Conservation (phyloP, 2,888 invertebrate species). For the Caenorhabditis sulstoni region DNA sequence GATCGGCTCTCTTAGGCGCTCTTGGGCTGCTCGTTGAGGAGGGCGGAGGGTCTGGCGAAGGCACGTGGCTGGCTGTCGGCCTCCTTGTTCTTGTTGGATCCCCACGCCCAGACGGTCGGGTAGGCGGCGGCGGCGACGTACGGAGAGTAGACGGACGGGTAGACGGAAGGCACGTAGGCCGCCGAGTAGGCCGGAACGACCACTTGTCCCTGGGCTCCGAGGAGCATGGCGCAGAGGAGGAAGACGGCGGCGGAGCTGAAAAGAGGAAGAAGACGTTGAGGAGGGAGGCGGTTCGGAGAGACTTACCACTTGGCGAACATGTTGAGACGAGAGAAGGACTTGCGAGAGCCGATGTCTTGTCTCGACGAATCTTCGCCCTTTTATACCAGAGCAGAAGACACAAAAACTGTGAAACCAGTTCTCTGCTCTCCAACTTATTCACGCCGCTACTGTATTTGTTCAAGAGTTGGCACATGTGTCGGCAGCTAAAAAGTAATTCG, state of each 20-base stretch:
- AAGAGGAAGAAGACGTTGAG: neutral
- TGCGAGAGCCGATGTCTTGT: constrained; percentile 21
- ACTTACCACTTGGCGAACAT: constrained; percentile 58
- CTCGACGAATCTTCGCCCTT: neutral
- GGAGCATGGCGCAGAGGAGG: constrained; percentile 53
- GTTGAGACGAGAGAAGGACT: constrained; percentile 21
- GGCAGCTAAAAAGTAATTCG: constrained; percentile 5
- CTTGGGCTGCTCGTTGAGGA: constrained; percentile 43
- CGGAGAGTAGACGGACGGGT: constrained; percentile 50
- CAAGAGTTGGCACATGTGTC: constrained; percentile 43
- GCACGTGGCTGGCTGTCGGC: constrained; percentile 29
- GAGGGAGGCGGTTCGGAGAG: neutral
- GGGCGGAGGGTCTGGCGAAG: constrained; percentile 48
- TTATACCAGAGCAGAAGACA: neutral
- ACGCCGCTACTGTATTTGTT: constrained; percentile 43
- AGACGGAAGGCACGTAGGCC: constrained; percentile 49
- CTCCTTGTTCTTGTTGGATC: constrained; percentile 53
- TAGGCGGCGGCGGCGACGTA: constrained; percentile 49
- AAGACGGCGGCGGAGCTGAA: constrained; percentile 50
- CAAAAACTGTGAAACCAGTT: constrained; percentile 7
- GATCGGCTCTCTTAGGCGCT: constrained; percentile 29
- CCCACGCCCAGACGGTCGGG: constrained; percentile 51
- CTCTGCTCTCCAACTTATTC: neutral
- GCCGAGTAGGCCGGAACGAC: constrained; percentile 52
- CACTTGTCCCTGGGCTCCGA: constrained; percentile 45